These are phyloP conservation scores for Drosophila tsacasi DNA, from an alignment of 1,140 invertebrate species.

Conservation along the genomic window DNA sequence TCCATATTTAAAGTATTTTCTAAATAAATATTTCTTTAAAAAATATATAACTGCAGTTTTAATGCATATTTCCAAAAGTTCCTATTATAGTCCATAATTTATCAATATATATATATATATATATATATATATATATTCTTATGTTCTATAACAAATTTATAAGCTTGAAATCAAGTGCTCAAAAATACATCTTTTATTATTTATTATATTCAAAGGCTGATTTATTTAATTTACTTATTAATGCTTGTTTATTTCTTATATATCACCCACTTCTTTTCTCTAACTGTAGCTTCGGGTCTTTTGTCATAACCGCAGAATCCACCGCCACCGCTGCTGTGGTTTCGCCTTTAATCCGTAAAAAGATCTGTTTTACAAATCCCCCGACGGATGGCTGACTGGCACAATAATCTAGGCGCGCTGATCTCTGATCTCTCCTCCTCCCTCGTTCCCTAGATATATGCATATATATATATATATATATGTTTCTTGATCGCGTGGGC, in stretches of 20 bases:
- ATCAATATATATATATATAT: neutral
- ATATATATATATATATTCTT: too few species aligned
- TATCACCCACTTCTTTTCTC: neutral
- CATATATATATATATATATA: neutral
- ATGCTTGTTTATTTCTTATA: neutral
- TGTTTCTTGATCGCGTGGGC: conserved; percentile 65
- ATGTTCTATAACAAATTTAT: neutral
- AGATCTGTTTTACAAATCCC: conserved; percentile 79
- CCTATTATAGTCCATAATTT: neutral
- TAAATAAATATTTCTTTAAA: neutral
- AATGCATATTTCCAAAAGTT: neutral
- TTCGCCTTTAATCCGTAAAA: conserved; percentile 79
- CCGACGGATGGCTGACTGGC: conserved; percentile 46
- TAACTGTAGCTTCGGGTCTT: conserved; percentile 22
- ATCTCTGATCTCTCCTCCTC: conserved; percentile 61
- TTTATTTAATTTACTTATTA: neutral
- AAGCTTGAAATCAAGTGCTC: neutral
- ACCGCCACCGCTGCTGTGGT: conserved; percentile 46
- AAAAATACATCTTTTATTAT: neutral
- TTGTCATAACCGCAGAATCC: conserved; percentile 57
- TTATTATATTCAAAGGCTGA: neutral
- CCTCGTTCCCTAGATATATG: neutral
- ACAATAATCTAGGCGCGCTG: conserved; percentile 75
- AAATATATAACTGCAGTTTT: neutral
- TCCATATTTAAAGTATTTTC: too few species aligned